phyloP scores from a whole-genome alignment of 2,888 invertebrate genomes.

The Andrena fulva region DNA sequence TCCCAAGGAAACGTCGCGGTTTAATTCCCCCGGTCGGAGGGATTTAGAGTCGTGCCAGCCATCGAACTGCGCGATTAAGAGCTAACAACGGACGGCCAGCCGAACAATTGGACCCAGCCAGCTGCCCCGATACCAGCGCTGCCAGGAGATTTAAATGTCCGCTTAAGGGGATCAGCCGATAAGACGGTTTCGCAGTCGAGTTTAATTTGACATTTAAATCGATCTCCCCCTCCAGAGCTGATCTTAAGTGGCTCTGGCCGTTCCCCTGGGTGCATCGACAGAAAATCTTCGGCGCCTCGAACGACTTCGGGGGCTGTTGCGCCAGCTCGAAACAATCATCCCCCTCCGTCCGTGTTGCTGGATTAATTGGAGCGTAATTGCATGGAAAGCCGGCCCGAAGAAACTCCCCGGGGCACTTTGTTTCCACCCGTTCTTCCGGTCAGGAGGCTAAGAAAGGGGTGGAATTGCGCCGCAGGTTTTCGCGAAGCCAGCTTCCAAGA shows the following conservation, averaged over 20 bases:
- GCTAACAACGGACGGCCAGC: slow-evolving; percentile 39
- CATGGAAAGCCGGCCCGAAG: slow-evolving; percentile 11
- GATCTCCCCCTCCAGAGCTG: neutral
- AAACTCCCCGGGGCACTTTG: neutral
- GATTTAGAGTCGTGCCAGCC: slow-evolving; percentile 13
- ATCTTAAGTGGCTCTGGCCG: slow-evolving; percentile 6
- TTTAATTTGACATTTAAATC: slow-evolving; percentile 58
- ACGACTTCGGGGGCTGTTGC: slow-evolving; percentile 9
- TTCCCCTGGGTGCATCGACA: slow-evolving; percentile 8
- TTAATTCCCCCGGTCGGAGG: slow-evolving; percentile 32
- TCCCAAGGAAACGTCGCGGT: slow-evolving; percentile 25
- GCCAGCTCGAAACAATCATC: slow-evolving; percentile 16
- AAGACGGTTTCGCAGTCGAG: slow-evolving; percentile 43
- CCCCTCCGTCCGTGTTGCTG: neutral
- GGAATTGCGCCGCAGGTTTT: neutral
- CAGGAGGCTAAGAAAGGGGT: neutral
- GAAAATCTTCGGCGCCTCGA: neutral
- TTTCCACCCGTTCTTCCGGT: neutral
- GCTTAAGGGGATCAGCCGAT: slow-evolving; percentile 58
- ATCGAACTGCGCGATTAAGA: slow-evolving; percentile 45
- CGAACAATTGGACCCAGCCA: slow-evolving; percentile 25
- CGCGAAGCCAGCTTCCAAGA: neutral
- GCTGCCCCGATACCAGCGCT: slow-evolving; percentile 20
- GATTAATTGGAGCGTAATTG: slow-evolving; percentile 31
- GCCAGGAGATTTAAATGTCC: slow-evolving; percentile 51